Evolutionary conservation across 1,140 invertebrate species (phyloP).

Genomic region (Pygmarrhopalites habei): DNA sequence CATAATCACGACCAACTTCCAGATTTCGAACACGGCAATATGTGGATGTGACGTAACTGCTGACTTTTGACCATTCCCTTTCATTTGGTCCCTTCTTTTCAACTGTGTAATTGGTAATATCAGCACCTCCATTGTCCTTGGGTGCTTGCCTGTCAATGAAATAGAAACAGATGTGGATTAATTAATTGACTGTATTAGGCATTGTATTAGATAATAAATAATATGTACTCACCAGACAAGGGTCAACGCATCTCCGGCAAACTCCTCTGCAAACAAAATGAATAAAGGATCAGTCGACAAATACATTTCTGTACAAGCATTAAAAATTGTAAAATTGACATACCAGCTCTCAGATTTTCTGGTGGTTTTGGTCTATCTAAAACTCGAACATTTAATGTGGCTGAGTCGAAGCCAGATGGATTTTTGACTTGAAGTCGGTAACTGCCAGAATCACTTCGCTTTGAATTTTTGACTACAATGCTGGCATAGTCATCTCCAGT

Average conservation of each 20-base stretch:
- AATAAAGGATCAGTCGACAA: no score
- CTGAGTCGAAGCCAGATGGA: slow-evolving; percentile 87
- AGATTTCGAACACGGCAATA: slow-evolving; percentile 85
- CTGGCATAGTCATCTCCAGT: slow-evolving; percentile 78
- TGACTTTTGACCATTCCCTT: slow-evolving; percentile 78
- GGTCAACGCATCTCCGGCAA: slow-evolving; percentile 89
- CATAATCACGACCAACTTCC: slow-evolving; percentile 81
- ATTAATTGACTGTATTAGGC: no score
- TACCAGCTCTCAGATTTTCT: slow-evolving; percentile 69
- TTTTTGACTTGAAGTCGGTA: slow-evolving; percentile 91
- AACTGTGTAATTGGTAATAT: slow-evolving; percentile 92
- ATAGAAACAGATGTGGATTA: no score
- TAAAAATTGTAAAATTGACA: no score
- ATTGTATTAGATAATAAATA: no score
- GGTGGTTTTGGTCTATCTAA: slow-evolving; percentile 83
- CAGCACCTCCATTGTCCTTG: slow-evolving; percentile 74
- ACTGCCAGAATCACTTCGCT: slow-evolving; percentile 80
- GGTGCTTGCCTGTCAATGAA: no score
- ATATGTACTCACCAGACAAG: no score
- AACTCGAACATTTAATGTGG: slow-evolving; percentile 86
- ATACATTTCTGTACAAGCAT: no score
- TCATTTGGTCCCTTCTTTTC: slow-evolving; percentile 83
- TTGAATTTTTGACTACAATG: slow-evolving; percentile 84
- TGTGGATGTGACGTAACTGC: slow-evolving; percentile 82
- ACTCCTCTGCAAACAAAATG: slow-evolving; percentile 93